Base-by-base conservation (phyloP, 2,888 invertebrate species). In the Netelia inedita region DNA sequence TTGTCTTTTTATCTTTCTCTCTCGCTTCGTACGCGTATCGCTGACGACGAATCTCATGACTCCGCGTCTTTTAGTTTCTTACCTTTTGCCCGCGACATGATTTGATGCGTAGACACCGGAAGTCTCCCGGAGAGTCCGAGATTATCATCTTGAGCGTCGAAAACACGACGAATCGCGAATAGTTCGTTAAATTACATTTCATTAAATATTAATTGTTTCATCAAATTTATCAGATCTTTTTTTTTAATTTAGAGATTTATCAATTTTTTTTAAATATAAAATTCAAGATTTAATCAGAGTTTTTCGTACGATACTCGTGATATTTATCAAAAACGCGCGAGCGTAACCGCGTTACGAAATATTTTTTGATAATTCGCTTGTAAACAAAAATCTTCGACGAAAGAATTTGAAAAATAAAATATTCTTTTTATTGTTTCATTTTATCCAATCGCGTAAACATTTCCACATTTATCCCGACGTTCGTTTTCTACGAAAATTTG, bases 31-130 rank as follows among this genome's bases (percentile, higher is more conserved):
- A 71, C 21, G 57, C 19, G 2, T 9, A 57, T 9, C 11, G 50
- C 46, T 46, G 23, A 73, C 43, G 10, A 61, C 59, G n/a, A 61
- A 61, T 73, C 50, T 46, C 43, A 21, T 41, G 43, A 19, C 16
- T 73, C 21, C 41, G 59, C 59, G 23, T 61, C 63, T 63, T 35
- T 35, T 23, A n/a, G 10, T 57, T 35, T 11, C 35, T n/a, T 35
- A 46, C 46, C 28, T 63, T 35, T 35, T 3, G 2, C 63, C 35
- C 35, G 5, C 19, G 59, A 59, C 21, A 59, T 59, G 59, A 35
- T 35, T 59, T 59, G 19, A 59, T 21, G 21, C 21, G 19, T 21
- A 59, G 19, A 21, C 19, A 59, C 19, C 59, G 59, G 59, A 59
- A 21, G 59, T 59, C 21, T 59, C 59, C 19, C 21, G 9, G 59